Percentiles rank a stretch among this genome's conserved stretches.
Conservation (phyloP, 2,888 invertebrate genomes). For the Acanthosepion pharaonis region DNA sequence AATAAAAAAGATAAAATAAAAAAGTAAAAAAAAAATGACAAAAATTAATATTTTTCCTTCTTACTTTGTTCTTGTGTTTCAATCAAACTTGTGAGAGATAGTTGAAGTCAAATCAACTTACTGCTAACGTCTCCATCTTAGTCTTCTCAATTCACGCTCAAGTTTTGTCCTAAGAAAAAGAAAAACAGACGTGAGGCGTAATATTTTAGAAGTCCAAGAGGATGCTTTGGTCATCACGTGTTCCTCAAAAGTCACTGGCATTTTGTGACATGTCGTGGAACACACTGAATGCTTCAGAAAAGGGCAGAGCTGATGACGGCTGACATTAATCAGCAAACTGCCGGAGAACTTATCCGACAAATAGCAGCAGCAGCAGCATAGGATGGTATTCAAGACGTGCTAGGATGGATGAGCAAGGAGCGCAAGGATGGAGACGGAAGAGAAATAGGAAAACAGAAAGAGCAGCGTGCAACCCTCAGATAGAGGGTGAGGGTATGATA, state of each 20-base stretch:
- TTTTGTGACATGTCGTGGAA: conserved; percentile 10
- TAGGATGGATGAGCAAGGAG: background rate
- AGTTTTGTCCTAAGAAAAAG: conserved; percentile 47
- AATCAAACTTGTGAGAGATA: conserved; percentile 33
- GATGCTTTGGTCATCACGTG: background rate
- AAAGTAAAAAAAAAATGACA: background rate
- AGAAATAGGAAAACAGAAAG: background rate
- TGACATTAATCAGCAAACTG: background rate
- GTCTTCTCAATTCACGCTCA: conserved; percentile 46
- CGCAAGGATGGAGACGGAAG: background rate
- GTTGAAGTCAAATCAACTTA: conserved; percentile 41
- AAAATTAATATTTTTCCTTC: conserved; percentile 33
- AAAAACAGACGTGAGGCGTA: conserved; percentile 46
- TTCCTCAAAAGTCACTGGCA: background rate
- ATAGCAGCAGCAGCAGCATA: conserved; percentile 33
- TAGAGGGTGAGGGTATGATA: background rate
- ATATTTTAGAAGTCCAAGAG: conserved; percentile 38
- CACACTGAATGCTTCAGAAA: conserved; percentile 33
- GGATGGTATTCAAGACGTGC: conserved; percentile 13
- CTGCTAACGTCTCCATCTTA: conserved; percentile 47
- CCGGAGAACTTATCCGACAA: conserved; percentile 9
- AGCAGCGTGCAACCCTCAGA: background rate
- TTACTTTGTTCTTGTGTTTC: conserved; percentile 33
- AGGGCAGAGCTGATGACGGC: conserved; percentile 11
- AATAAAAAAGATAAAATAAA: background rate